Conservation (phyloP, 2,113 vertebrate genomes). For the Tachycineta bicolor region DNA sequence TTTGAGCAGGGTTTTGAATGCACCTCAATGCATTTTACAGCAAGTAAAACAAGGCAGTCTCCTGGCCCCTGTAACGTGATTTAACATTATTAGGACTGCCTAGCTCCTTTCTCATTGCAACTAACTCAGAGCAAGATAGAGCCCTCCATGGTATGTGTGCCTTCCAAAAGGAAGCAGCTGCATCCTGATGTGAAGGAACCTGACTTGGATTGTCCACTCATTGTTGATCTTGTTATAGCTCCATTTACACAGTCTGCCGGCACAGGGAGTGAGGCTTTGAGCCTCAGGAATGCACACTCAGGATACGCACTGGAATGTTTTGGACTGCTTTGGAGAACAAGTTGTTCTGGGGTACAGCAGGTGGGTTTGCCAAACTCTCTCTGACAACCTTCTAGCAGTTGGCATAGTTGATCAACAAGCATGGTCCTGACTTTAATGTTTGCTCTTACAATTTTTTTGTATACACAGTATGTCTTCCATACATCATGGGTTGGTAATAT, state of each 20-base stretch:
- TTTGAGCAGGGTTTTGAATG: background rate
- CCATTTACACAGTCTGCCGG: background rate
- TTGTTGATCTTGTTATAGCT: background rate
- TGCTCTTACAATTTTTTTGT: background rate
- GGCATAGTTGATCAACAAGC: background rate
- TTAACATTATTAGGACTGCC: background rate
- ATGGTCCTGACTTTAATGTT: background rate
- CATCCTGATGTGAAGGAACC: background rate
- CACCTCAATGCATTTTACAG: background rate
- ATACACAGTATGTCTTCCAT: background rate
- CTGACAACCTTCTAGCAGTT: background rate
- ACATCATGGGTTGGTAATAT: background rate
- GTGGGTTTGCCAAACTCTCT: background rate
- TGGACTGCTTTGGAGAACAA: background rate
- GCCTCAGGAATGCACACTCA: background rate
- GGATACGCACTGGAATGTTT: background rate
- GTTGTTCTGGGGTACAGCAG: background rate
- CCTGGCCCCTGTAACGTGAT: background rate
- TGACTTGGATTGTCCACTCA: background rate
- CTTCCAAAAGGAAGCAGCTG: background rate
- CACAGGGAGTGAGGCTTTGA: background rate
- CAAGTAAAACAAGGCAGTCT: background rate
- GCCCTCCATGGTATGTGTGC: accelerated
- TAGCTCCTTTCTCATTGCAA: background rate
- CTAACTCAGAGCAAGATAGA: background rate